Evolutionary conservation across 2,113 vertebrate species (phyloP).

Genomic region (Tyrannus savana): DNA sequence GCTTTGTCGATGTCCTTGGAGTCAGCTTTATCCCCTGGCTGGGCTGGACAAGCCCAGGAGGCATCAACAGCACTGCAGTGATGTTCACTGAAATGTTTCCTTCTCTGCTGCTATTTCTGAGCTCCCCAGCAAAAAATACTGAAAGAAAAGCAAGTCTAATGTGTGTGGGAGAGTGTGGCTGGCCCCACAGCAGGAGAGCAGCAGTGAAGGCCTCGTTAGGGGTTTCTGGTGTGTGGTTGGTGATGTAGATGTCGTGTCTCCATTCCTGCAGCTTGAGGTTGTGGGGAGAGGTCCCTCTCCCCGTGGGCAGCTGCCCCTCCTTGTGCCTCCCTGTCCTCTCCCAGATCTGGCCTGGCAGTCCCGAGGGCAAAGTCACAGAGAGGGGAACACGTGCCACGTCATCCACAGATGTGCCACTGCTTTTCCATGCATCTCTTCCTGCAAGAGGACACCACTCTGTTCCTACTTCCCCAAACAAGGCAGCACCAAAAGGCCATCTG

Average conservation of each 20-base stretch:
- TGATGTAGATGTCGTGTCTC: not conserved
- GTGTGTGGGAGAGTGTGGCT: not conserved
- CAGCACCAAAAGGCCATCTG: not conserved
- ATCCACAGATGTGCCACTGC: not conserved
- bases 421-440: not conserved
- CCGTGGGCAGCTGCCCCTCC: not conserved
- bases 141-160: not conserved
- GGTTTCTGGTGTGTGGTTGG: not conserved
- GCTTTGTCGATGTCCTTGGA: not conserved
- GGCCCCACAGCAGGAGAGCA: not conserved
- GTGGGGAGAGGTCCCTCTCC: not conserved
- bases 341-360: not conserved
- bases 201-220: not conserved
- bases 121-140: not conserved
- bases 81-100: not conserved
- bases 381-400: rapidly evolving
- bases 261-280: not conserved
- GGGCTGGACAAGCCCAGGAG: constrained; percentile 7
- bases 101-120: constrained; percentile 2
- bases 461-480: not conserved
- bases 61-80: not conserved
- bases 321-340: not conserved
- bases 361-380: not conserved
- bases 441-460: not conserved
- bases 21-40: constrained; percentile 6